Evolutionary conservation across 2,113 vertebrate genomes (phyloP), one percentile per base, ranked within the genome.

Genomic region (Burhinus bistriatus): DNA sequence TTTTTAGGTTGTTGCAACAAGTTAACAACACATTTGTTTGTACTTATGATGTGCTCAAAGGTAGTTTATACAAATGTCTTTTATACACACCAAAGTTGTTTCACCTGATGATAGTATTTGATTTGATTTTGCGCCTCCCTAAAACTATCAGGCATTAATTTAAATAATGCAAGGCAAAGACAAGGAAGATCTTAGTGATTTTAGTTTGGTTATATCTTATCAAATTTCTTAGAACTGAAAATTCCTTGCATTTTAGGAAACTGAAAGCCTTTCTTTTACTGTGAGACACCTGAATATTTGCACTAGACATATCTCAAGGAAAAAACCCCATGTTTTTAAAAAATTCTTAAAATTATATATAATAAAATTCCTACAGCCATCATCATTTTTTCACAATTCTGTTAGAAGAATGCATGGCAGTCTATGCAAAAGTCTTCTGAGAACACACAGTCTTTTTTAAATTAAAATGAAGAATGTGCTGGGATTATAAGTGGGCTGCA

Each of bases 311-410:
- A n/a, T 51, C 20, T 71, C 64, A 55, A 55, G 23, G 4, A 6
- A 49, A 70, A 51, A 18, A 0, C 0, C 2, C 0, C 5, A 4
- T 21, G 5, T 58, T 87, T 84, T 9, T 2, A 57, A 89, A 51
- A 38, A 21, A 15, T 12, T 61, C 26, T 61, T 80, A 19, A 79
- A 90, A 49, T 44, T 3, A 13, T 21, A 9, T 26, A 17, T 38
- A 18, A 87, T 80, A 72, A 13, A 9, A 23, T 11, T 58, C 26
- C 59, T 82, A 30, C 8, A 65, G 36, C 11, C 44, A 14, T 54
- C 40, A 12, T 34, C 0, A 22, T 69, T 82, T 92, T 90, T 62
- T 44, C 26, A 40, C 5, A 15, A 7, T 71, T 68, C 45, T 54
- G 1, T 75, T n/a, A 82, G 77, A 52, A 85, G 34, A 49, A 45